These are phyloP conservation scores for Agapornis canus DNA, from an alignment of 2,797 vertebrate species.

Conservation along the genomic window DNA sequence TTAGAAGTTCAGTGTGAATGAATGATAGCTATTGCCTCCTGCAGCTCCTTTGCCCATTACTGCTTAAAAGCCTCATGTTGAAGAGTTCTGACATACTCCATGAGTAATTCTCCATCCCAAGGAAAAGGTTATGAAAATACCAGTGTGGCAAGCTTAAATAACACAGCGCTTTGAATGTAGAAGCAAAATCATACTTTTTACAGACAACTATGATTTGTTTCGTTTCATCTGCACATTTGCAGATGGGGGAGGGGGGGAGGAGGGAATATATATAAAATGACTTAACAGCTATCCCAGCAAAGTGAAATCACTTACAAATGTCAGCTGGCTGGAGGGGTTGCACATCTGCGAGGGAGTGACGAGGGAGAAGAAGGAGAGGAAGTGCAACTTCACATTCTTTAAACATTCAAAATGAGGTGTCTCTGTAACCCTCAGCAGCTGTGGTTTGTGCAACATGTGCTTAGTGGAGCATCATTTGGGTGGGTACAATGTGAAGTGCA, in stretches of 20 bases:
- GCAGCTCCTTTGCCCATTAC: background rate
- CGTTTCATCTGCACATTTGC: background rate
- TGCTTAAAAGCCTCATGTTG: background rate
- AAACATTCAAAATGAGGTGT: background rate
- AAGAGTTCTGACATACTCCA: background rate
- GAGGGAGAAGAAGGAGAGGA: background rate
- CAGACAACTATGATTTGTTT: background rate
- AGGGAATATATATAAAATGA: background rate
- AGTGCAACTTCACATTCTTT: background rate
- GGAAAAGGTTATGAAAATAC: conserved; percentile 62
- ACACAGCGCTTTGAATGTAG: background rate
- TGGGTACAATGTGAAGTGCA: background rate
- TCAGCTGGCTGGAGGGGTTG: background rate
- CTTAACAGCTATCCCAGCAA: background rate
- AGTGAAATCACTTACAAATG: background rate
- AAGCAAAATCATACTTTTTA: background rate
- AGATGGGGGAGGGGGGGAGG: background rate
- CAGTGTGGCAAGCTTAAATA: background rate
- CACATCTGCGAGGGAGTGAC: background rate
- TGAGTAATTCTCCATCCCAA: background rate
- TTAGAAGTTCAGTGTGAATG: background rate
- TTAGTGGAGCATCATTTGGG: background rate
- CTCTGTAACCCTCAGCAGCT: background rate
- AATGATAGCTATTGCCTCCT: conserved; percentile 7
- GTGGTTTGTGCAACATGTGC: background rate